These are phyloP conservation scores for Cyclargus thomasi DNA, from an alignment of 1,140 invertebrate species.

Conservation along the genomic window DNA sequence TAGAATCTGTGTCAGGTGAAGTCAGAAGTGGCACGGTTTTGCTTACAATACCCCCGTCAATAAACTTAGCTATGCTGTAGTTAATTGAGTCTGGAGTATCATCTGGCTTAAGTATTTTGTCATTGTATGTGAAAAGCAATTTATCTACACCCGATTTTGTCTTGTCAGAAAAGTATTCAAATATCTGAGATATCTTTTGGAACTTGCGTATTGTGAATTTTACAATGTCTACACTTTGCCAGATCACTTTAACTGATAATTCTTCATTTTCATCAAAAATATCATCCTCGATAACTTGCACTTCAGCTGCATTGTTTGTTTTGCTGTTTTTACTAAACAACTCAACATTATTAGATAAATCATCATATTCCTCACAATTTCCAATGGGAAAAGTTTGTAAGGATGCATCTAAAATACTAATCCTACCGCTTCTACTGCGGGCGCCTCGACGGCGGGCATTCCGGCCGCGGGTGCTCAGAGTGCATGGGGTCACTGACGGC, in stretches of 20 bases:
- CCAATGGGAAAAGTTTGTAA: slow-evolving; percentile 39
- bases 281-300: slow-evolving; percentile 29
- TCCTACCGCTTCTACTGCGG: neutral
- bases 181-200: slow-evolving; percentile 56
- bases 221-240: slow-evolving; percentile 44
- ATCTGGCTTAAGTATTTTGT: slow-evolving; percentile 42
- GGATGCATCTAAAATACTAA: too few species aligned
- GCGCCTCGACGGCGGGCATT: neutral
- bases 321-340: slow-evolving; percentile 35
- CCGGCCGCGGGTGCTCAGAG: neutral
- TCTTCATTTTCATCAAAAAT: slow-evolving; percentile 48
- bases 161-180: slow-evolving; percentile 43
- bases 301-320: slow-evolving; percentile 15
- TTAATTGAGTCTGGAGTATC: slow-evolving; percentile 53
- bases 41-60: slow-evolving; percentile 53
- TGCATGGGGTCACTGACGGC: neutral
- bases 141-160: slow-evolving; percentile 42
- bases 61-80: slow-evolving; percentile 57
- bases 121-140: slow-evolving; percentile 50
- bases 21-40: slow-evolving; percentile 28
- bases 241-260: slow-evolving; percentile 55
- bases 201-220: slow-evolving; percentile 49
- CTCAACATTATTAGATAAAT: slow-evolving; percentile 35
- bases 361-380: slow-evolving; percentile 53
- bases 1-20: neutral